Evolutionary conservation across 92 coral and sea anemone species (phyloP).

Genomic region (Zoanthus sociatus): DNA sequence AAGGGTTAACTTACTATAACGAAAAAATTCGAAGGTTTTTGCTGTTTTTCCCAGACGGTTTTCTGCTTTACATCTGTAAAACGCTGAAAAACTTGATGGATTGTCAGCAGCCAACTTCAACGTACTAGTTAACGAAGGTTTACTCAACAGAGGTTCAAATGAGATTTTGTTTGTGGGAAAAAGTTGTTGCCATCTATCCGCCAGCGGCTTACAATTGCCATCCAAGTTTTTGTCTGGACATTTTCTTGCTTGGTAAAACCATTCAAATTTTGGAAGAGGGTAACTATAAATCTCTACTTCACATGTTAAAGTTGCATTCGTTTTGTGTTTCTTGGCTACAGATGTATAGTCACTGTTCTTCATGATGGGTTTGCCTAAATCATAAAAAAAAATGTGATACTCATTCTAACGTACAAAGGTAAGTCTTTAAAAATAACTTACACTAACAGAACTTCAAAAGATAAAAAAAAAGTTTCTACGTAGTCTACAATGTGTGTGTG

Average conservation of each 20-base stretch:
- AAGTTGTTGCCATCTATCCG: slow-evolving; percentile 39
- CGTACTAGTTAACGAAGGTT: neutral
- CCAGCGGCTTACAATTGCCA: slow-evolving; percentile 33
- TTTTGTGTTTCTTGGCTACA: slow-evolving; percentile 1
- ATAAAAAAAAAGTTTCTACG: too few species aligned
- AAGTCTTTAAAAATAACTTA: neutral
- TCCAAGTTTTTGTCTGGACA: neutral
- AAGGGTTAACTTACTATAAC: slow-evolving; percentile 72
- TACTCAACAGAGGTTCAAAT: neutral
- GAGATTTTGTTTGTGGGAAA: neutral
- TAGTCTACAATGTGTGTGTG: too few species aligned
- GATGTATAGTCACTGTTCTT: neutral
- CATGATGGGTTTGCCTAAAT: slow-evolving; percentile 1
- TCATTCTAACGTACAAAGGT: neutral
- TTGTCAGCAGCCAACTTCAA: neutral
- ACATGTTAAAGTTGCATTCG: slow-evolving; percentile 17
- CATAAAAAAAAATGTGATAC: neutral
- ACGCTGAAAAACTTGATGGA: slow-evolving; percentile 14
- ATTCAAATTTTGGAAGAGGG: slow-evolving; percentile 53
- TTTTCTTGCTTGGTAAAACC: slow-evolving; percentile 46
- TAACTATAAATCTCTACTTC: neutral
- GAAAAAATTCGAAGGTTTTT: slow-evolving; percentile 40
- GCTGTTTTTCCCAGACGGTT: slow-evolving; percentile 66
- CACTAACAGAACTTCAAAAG: neutral
- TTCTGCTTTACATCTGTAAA: slow-evolving; percentile 72